Conservation (phyloP, 2,888 invertebrate species). For the Erynnis tages region DNA sequence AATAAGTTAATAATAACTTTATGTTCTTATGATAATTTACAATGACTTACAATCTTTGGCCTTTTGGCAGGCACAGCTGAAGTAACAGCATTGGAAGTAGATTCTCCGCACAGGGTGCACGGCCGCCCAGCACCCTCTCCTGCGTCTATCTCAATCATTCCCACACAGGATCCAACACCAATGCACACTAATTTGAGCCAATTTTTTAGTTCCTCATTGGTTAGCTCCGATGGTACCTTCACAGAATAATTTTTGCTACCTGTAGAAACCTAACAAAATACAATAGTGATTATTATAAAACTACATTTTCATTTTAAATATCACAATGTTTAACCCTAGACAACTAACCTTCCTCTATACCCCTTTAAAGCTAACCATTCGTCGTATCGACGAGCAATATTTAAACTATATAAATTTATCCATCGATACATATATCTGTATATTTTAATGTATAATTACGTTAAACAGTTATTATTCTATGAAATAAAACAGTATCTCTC, state of each 20-base stretch:
- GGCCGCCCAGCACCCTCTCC: slow-evolving; percentile 69
- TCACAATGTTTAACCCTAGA: too few relatives aligned
- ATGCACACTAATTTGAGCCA: slow-evolving; percentile 76
- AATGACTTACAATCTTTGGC: slow-evolving; percentile 61
- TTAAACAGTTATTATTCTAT: too few relatives aligned
- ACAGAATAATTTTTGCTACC: slow-evolving; percentile 76
- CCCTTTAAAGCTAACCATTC: too few relatives aligned
- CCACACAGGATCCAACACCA: slow-evolving; percentile 79
- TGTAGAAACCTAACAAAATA: slow-evolving; percentile 56
- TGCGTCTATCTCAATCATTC: slow-evolving; percentile 77
- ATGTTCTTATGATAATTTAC: background rate
- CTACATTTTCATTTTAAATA: too few relatives aligned
- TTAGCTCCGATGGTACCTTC: slow-evolving; percentile 78
- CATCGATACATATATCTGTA: too few relatives aligned
- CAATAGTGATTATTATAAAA: background rate
- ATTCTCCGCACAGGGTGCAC: slow-evolving; percentile 68
- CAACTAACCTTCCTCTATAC: too few relatives aligned
- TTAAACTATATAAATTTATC: too few relatives aligned
- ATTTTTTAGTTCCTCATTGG: slow-evolving; percentile 69
- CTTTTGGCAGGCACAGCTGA: slow-evolving; percentile 59
- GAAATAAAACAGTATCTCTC: too few relatives aligned
- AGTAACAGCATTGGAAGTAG: slow-evolving; percentile 59
- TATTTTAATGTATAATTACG: too few relatives aligned
- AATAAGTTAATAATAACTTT: too few relatives aligned
- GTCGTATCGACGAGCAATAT: too few relatives aligned